Evolutionary conservation across 2,113 vertebrate genomes (phyloP), one percentile per base, ranked within the genome.

Genomic region (Trematocara unimaculatum): DNA sequence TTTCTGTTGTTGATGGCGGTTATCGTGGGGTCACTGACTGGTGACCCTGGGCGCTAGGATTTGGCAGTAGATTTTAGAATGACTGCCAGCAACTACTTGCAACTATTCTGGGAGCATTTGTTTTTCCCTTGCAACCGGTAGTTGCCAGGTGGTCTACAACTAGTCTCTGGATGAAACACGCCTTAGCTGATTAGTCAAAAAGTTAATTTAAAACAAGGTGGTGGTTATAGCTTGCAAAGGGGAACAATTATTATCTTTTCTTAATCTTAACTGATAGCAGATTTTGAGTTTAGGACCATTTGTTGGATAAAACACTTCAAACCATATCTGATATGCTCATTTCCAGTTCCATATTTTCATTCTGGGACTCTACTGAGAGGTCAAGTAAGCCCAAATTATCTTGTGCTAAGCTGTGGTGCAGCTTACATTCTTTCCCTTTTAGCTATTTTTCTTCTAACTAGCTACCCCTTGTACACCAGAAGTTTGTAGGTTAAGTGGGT

Each of bases 1-100:
- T 70, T 72, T 72, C 8, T 9, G n/a, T 23, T 42, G 38, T 42
- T 13, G 64, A 23, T 9, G 38, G n/a, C 40, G n/a, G 38, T 42
- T 70, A 70, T 23, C 12, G 42, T 42, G 38, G 64, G 38, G 7
- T 70, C 33, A 13, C 64, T 70, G 64, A 23, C 64, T 70, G 64
- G 1, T 42, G 38, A 40, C 7, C 3, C 13, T 14, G 35, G 0
- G 0, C 12, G 15, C 64, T 4, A 20, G 35, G 12, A 23, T 23
- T 40, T 23, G 12, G 67, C 40, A 72, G 40, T 26, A 15, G 20
- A 72, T 72, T 45, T 72, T 45, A 72, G n/a, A 72, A 42, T 26
- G 20, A 72, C 64, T 72, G 13, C 38, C n/a, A 42, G 38, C 64
- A 70, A 70, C 35, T 20, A 42, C n/a, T 42, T 42, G 18, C 62